Conservation (phyloP, 2,113 vertebrate species). For the Rallus limicola region DNA sequence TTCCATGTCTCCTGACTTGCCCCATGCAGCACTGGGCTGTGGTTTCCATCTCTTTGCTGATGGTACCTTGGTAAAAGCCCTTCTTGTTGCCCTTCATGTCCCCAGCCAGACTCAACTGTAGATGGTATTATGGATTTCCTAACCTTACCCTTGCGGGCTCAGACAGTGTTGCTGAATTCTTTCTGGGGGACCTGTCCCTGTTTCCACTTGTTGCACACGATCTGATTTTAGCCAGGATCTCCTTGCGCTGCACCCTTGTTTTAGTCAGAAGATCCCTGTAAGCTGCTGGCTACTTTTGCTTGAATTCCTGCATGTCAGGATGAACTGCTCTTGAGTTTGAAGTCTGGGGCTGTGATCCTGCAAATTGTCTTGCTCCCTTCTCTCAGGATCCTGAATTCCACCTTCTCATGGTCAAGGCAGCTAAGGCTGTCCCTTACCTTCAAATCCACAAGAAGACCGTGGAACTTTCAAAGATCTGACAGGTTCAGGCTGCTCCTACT, state of each 20-base stretch:
- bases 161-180: neutral
- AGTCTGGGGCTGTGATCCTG: neutral
- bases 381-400: neutral
- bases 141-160: neutral
- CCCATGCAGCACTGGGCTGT: neutral
- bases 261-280: neutral
- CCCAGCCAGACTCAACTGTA: neutral
- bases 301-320: neutral
- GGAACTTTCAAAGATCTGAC: neutral
- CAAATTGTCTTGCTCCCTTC: neutral
- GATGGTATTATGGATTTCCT: neutral
- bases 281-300: neutral
- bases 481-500: neutral
- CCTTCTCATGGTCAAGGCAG: neutral
- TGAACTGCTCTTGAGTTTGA: neutral
- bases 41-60: neutral
- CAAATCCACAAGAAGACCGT: neutral
- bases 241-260: neutral
- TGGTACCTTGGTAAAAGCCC: neutral
- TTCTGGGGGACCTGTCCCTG: neutral
- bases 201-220: neutral
- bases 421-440: neutral
- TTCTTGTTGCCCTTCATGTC: neutral
- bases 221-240: neutral
- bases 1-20: neutral